These are phyloP conservation scores for Drosophila mauritiana DNA, from an alignment of 1,140 invertebrate species.

Conservation along the genomic window DNA sequence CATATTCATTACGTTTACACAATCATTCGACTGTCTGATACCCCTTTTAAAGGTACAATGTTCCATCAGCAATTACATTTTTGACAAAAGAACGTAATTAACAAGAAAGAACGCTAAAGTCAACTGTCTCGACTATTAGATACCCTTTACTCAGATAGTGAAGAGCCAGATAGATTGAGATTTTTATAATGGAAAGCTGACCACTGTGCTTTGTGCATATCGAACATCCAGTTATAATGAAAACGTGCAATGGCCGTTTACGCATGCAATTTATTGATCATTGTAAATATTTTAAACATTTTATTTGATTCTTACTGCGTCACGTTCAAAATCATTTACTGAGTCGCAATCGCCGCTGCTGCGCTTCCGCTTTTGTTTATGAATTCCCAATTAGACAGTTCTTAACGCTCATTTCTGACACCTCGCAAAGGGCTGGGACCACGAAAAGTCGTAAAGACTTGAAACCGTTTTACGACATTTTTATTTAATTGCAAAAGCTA, in stretches of 20 bases:
- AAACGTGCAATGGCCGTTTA: slow-evolving; percentile 70
- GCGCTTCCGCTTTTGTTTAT: slow-evolving; percentile 51
- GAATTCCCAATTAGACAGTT: slow-evolving; percentile 75
- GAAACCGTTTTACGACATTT: slow-evolving; percentile 73
- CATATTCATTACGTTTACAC: no score
- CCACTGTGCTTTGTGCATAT: not conserved
- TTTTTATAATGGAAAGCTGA: not conserved
- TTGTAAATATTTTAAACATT: slow-evolving; percentile 69
- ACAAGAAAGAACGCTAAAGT: no score
- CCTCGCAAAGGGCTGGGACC: slow-evolving; percentile 58
- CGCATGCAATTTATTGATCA: slow-evolving; percentile 58
- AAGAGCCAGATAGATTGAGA: no score
- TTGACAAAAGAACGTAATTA: no score
- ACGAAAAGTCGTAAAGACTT: slow-evolving; percentile 50
- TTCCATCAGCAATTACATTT: no score
- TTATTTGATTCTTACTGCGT: slow-evolving; percentile 68
- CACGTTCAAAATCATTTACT: slow-evolving; percentile 37
- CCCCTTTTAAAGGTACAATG: no score
- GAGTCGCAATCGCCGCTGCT: not conserved
- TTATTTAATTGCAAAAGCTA: slow-evolving; percentile 75
- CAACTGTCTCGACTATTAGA: no score
- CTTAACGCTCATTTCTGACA: slow-evolving; percentile 73
- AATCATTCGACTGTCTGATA: no score
- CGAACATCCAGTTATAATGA: slow-evolving; percentile 39
- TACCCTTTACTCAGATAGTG: no score